A percentile compares a stretch with the other conserved stretches of the same genome.
Conservation (phyloP, 2,888 invertebrate genomes). For the Liopterus haemorrhoidalis region DNA sequence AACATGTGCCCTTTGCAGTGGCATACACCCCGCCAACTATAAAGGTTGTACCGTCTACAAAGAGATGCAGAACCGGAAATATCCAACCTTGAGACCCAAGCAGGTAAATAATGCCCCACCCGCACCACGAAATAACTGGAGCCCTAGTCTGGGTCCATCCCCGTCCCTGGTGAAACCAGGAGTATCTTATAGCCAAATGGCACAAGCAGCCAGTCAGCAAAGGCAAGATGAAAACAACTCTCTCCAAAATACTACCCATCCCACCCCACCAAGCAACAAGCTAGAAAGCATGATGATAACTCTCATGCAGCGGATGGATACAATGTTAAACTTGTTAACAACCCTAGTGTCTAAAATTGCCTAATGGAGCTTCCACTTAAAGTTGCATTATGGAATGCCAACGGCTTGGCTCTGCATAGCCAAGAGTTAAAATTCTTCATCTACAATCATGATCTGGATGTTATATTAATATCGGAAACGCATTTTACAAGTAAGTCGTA, state of each 20-base stretch:
- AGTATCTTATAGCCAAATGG: no score
- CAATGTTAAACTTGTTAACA: slow-evolving; percentile 12
- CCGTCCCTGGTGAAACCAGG: no score
- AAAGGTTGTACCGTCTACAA: slow-evolving; percentile 22
- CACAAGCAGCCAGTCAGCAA: no score
- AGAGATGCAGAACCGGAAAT: slow-evolving; percentile 18
- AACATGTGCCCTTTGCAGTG: slow-evolving; percentile 22
- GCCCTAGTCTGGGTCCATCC: no score
- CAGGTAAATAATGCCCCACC: no score
- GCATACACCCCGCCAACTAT: slow-evolving; percentile 21
- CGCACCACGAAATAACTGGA: no score
- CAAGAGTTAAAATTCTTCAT: slow-evolving; percentile 13
- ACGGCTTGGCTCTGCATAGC: slow-evolving; percentile 9
- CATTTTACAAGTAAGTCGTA: slow-evolving; percentile 8
- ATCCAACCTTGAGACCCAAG: background rate
- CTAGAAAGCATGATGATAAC: slow-evolving; percentile 1
- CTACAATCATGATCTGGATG: background rate
- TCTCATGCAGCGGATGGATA: slow-evolving; percentile 11
- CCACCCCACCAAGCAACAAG: slow-evolving; percentile 1
- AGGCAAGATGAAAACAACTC: no score
- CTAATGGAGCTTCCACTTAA: slow-evolving; percentile 2
- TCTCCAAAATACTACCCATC: background rate
- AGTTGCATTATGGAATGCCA: slow-evolving; percentile 15
- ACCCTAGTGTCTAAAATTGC: slow-evolving; percentile 10
- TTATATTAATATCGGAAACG: slow-evolving; percentile 5